Evolutionary conservation across 2,888 invertebrate genomes (phyloP).

Genomic region (Ephialtes manifestator): DNA sequence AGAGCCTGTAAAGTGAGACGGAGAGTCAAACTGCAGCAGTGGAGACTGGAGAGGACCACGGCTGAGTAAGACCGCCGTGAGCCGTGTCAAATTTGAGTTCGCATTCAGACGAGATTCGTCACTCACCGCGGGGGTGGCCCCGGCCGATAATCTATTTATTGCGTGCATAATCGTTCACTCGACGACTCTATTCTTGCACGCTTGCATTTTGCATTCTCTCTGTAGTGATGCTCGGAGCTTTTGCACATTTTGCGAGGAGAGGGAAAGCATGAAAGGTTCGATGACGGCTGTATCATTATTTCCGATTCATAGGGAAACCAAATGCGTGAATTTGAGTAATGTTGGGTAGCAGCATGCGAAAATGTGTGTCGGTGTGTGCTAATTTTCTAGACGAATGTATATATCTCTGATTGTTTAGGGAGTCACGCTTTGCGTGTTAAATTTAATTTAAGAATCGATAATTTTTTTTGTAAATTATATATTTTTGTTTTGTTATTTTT

Average conservation of each 20-base stretch:
- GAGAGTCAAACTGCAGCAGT: conserved; percentile 17
- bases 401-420: not conserved
- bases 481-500: too few relatives aligned
- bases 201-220: conserved; percentile 11
- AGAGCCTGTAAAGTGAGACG: not conserved
- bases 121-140: conserved; percentile 78
- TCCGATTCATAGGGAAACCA: not conserved
- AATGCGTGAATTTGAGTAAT: not conserved
- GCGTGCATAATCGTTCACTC: conserved; percentile 80
- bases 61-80: conserved; percentile 56
- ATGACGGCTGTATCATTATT: conserved; percentile 4
- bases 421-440: too few relatives aligned
- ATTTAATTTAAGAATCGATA: too few relatives aligned
- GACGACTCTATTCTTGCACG: conserved; percentile 65
- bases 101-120: conserved; percentile 77
- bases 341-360: not conserved
- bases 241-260: not conserved
- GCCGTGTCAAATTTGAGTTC: conserved; percentile 76
- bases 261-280: not conserved
- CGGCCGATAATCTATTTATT: conserved; percentile 84
- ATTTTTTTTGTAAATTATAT: too few relatives aligned
- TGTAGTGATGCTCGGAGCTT: not conserved
- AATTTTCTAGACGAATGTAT: not conserved
- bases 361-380: not conserved
- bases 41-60: not conserved